Conservation (phyloP, 2,113 vertebrate species). For the Tympanuchus pallidicinctus region DNA sequence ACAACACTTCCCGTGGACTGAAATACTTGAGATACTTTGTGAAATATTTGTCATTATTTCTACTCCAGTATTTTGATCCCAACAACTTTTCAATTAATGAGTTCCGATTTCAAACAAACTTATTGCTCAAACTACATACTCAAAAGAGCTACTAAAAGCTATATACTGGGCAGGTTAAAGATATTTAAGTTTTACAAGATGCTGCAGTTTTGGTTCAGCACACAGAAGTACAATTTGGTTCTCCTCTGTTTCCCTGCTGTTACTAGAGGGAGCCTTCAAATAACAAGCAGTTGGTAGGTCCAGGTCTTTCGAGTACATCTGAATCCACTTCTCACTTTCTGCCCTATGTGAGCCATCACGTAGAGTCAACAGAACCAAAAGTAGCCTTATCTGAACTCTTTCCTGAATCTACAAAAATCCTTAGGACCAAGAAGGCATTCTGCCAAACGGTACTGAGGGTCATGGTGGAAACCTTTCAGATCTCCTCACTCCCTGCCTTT, state of each 20-base stretch:
- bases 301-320: not conserved
- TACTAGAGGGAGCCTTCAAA: not conserved
- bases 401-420: not conserved
- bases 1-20: not conserved
- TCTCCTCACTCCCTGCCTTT: not conserved
- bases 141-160: not conserved
- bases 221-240: not conserved
- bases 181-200: not conserved
- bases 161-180: not conserved
- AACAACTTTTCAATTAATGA: slow-evolving; percentile 20
- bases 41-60: not conserved
- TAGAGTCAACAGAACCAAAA: not conserved
- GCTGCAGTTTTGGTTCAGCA: not conserved
- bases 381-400: not conserved
- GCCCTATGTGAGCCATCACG: not conserved
- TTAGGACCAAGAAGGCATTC: not conserved
- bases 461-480: not conserved
- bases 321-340: not conserved
- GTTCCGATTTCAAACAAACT: not conserved
- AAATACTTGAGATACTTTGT: not conserved
- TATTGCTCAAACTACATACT: not conserved
- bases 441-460: not conserved
- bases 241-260: not conserved
- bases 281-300: not conserved
- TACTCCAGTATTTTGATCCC: not conserved